phyloP scores from a whole-genome alignment of 2,797 vertebrate species.

The Crenichthys baileyi region DNA sequence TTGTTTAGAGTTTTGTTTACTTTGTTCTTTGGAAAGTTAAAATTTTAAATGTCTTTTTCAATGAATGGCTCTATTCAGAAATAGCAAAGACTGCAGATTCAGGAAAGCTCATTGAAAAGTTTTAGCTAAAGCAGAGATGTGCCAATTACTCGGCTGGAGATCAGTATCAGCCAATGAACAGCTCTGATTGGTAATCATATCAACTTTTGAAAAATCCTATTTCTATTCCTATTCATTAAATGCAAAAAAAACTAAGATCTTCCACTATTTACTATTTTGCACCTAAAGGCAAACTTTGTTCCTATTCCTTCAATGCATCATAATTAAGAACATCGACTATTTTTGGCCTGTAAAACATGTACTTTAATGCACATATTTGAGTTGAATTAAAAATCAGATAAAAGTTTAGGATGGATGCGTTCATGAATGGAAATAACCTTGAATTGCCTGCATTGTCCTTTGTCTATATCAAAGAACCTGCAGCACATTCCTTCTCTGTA shows the following conservation, averaged over 20 bases:
- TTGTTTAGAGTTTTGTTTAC: conserved; percentile 26
- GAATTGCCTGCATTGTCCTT: neutral
- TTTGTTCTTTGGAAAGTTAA: conserved; percentile 17
- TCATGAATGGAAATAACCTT: neutral
- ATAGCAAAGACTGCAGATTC: conserved; percentile 16
- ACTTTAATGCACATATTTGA: neutral
- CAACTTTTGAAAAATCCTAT: neutral
- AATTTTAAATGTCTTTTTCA: conserved; percentile 26
- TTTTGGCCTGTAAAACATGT: neutral
- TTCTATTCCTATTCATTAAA: neutral
- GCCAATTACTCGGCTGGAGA: neutral
- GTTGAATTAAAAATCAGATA: neutral
- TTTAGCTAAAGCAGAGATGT: neutral
- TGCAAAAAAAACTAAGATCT: neutral
- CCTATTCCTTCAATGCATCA: neutral
- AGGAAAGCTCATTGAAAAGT: conserved; percentile 19
- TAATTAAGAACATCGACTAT: neutral
- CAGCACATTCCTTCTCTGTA: neutral
- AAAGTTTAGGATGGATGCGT: neutral
- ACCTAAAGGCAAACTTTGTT: too few relatives aligned
- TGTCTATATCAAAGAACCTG: neutral
- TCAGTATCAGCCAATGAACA: neutral
- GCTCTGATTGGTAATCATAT: neutral
- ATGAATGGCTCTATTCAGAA: conserved; percentile 66
- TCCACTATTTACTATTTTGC: too few relatives aligned